These are phyloP conservation scores for Drosophila ananassae DNA, from an alignment of 1,140 invertebrate genomes.

Conservation along the genomic window DNA sequence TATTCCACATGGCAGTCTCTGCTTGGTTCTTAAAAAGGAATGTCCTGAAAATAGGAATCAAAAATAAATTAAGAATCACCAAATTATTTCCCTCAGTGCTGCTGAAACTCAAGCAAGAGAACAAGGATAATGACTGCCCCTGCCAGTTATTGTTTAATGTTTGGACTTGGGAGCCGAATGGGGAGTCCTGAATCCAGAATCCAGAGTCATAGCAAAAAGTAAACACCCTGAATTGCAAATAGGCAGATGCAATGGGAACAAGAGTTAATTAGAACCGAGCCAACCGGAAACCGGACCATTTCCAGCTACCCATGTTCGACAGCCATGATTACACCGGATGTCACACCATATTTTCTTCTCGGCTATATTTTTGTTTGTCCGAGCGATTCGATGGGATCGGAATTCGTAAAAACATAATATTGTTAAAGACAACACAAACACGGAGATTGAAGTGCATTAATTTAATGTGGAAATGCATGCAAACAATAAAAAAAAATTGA, in stretches of 20 bases:
- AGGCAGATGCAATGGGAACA: constrained; percentile 21
- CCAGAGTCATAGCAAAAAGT: neutral
- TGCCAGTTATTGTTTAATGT: constrained; percentile 51
- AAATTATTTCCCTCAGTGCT: neutral
- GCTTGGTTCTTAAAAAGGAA: neutral
- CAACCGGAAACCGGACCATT: neutral
- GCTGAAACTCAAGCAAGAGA: neutral
- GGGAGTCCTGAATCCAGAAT: neutral
- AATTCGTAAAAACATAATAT: constrained; percentile 60
- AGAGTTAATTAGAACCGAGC: constrained; percentile 37
- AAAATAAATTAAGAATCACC: neutral
- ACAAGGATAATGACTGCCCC: constrained; percentile 49
- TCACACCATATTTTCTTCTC: constrained; percentile 2
- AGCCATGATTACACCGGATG: constrained; percentile 26
- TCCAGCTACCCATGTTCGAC: neutral
- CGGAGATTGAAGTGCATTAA: constrained; percentile 61
- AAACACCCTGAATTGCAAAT: constrained; percentile 35
- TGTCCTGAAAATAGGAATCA: neutral
- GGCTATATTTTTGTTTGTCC: neutral
- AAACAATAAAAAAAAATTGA: constrained; percentile 26
- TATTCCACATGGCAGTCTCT: neutral
- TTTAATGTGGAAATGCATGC: constrained; percentile 63
- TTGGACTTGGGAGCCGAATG: constrained; percentile 27
- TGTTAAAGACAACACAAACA: constrained; percentile 62
- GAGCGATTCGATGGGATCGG: constrained; percentile 8